Base-by-base conservation (phyloP, 1,140 invertebrate species). In the Calycopis cecrops region DNA sequence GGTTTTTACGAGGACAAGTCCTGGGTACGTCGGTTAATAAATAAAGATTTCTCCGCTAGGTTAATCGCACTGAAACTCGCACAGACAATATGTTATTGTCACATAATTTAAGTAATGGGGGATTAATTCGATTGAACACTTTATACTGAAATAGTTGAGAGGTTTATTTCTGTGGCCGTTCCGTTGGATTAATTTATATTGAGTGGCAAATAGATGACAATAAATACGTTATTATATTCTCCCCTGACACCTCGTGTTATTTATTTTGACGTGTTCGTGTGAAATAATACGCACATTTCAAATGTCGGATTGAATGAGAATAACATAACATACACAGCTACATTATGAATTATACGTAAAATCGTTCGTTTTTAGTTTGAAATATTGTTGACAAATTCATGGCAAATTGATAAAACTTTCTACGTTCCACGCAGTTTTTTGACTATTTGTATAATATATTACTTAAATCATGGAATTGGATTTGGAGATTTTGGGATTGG, bases 31-130 rank as follows among this genome's bases (percentile, higher is more conserved):
- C 18, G 47, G 33, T 44, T 58, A 67, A 70, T 73, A 73, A 77
- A 76, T 79, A 75, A 73, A 73, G 63, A 67, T 67, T 69, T 63
- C 60, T 55, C 52, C 52, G 59, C 57, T 65, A 62, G 62, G 62
- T 65, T 69, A 73, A 67, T 74, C 67, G 67, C 55, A 51, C 50
- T 58, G 71, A 68, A 60, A 42, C n/a, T n/a, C n/a, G n/a, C 47
- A 55, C 57, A 58, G 59, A 68, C 69, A 59, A 69, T 76, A 63
- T 72, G 70, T 76, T 76, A 75, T 73, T 73, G 73, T 76, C 76
- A 76, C 62, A 69, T 69, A 66, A 73, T 75, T 69, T 71, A 72
- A 70, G 69, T 48, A 69, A 64, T 52, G 47, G 17, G 18, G 67
- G 65, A 71, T 70, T 72, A 77, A 71, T 75, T 65, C 67, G 62